A percentile compares a stretch with the other conserved stretches of the same genome.
phyloP scores from a whole-genome alignment of 2,888 invertebrate genomes.

The Dinocampus coccinellae region DNA sequence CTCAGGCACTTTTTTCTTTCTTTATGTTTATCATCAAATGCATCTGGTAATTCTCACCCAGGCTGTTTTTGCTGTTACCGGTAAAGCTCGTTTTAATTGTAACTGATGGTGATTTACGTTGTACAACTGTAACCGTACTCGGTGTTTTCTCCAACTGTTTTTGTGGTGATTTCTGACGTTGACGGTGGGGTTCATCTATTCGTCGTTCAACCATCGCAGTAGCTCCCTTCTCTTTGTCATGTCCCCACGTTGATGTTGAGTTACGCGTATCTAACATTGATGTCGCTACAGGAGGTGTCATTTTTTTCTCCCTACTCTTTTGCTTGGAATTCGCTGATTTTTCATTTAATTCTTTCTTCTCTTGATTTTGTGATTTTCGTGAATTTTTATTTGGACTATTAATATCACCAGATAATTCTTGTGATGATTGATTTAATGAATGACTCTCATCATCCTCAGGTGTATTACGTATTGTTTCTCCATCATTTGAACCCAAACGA shows the following conservation, averaged over 20 bases:
- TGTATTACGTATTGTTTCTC: slow-evolving; percentile 54
- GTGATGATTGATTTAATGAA: slow-evolving; percentile 63
- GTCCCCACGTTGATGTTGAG: slow-evolving; percentile 36
- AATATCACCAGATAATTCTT: slow-evolving; percentile 58
- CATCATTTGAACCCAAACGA: slow-evolving; percentile 51
- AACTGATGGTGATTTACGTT: slow-evolving; percentile 59
- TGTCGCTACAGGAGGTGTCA: slow-evolving; percentile 25
- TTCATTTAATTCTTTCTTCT: slow-evolving; percentile 22
- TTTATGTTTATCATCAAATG: neutral
- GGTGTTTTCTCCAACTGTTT: slow-evolving; percentile 46
- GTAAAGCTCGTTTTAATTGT: slow-evolving; percentile 54
- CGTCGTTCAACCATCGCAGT: slow-evolving; percentile 37
- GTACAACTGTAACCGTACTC: slow-evolving; percentile 59
- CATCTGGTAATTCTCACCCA: slow-evolving; percentile 6
- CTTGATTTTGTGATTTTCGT: neutral
- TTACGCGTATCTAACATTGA: slow-evolving; percentile 35
- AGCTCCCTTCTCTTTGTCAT: slow-evolving; percentile 51
- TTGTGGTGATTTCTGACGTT: slow-evolving; percentile 41
- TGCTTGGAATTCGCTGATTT: slow-evolving; percentile 7
- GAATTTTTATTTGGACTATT: slow-evolving; percentile 50
- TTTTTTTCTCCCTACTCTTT: slow-evolving; percentile 26
- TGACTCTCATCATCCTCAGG: slow-evolving; percentile 64
- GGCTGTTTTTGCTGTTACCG: slow-evolving; percentile 30
- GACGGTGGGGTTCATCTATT: slow-evolving; percentile 39
- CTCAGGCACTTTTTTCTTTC: neutral